Conservation (phyloP, 2,113 vertebrate genomes). For the Ameiurus melas region DNA sequence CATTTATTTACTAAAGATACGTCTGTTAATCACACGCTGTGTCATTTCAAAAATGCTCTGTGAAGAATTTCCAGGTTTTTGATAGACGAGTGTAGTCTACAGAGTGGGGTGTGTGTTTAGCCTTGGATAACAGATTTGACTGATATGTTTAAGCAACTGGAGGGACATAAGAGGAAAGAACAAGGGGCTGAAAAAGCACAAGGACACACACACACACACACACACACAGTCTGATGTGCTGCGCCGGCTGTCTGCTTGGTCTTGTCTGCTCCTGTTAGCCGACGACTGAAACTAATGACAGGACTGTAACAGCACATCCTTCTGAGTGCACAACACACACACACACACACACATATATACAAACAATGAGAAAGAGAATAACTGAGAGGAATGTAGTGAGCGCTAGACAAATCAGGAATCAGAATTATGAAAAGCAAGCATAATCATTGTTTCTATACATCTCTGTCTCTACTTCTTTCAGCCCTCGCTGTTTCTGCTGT, state of each 20-base stretch:
- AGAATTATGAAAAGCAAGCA: not conserved
- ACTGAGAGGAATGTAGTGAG: not conserved
- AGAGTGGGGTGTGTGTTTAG: not conserved
- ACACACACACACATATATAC: not conserved
- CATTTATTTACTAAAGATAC: not conserved
- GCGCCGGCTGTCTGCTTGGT: not conserved
- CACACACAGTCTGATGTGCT: not conserved
- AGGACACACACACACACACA: slow-evolving; percentile 20
- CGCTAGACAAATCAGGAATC: not conserved
- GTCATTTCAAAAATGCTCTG: not conserved
- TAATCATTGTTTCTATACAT: not conserved
- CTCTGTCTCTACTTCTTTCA: not conserved
- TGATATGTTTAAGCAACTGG: slow-evolving; percentile 34
- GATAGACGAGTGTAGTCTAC: not conserved
- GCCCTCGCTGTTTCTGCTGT: not conserved
- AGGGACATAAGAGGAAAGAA: slow-evolving; percentile 31
- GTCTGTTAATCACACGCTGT: not conserved
- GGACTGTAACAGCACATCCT: not conserved
- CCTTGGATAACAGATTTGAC: slow-evolving; percentile 12
- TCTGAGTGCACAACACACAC: not conserved
- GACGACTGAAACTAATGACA: slow-evolving; percentile 28
- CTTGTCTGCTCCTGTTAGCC: not conserved
- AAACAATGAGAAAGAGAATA: not conserved
- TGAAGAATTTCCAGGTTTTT: not conserved
- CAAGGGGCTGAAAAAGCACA: slow-evolving; percentile 3